phyloP scores from a whole-genome alignment of 1,140 invertebrate species.

The Aleiodes sp. region DNA sequence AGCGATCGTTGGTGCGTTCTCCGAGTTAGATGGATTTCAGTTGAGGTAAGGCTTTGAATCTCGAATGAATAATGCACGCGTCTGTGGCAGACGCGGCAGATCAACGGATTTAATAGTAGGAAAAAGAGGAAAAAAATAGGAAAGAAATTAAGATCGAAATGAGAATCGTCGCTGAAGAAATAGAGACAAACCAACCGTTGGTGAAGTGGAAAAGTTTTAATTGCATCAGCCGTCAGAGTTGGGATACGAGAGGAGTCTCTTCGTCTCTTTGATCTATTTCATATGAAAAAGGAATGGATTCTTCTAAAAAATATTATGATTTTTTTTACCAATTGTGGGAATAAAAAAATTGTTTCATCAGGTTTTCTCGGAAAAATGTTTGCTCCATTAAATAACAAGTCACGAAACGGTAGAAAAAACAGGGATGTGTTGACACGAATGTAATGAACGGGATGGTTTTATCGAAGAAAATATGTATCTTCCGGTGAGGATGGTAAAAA shows the following conservation, averaged over 20 bases:
- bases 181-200: slow-evolving; percentile 58
- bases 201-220: slow-evolving; percentile 62
- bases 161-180: slow-evolving; percentile 30
- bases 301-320: too few relatives aligned
- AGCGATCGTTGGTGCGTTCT: neutral
- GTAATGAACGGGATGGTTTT: too few relatives aligned
- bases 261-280: neutral
- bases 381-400: too few relatives aligned
- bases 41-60: neutral
- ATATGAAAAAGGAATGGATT: neutral
- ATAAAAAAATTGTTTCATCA: too few relatives aligned
- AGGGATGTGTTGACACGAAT: too few relatives aligned
- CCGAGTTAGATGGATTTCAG: neutral
- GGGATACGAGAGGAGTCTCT: neutral
- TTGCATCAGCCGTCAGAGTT: slow-evolving; percentile 51
- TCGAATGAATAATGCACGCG: slow-evolving; percentile 12
- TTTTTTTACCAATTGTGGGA: too few relatives aligned
- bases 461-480: too few relatives aligned
- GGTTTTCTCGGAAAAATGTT: too few relatives aligned
- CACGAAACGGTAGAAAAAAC: too few relatives aligned
- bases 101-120: neutral
- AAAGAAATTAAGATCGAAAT: slow-evolving; percentile 22
- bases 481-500: too few relatives aligned
- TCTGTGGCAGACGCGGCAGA: neutral
- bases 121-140: slow-evolving; percentile 1